phyloP scores from a whole-genome alignment of 2,113 vertebrate species.

The Antechinus stuartii region DNA sequence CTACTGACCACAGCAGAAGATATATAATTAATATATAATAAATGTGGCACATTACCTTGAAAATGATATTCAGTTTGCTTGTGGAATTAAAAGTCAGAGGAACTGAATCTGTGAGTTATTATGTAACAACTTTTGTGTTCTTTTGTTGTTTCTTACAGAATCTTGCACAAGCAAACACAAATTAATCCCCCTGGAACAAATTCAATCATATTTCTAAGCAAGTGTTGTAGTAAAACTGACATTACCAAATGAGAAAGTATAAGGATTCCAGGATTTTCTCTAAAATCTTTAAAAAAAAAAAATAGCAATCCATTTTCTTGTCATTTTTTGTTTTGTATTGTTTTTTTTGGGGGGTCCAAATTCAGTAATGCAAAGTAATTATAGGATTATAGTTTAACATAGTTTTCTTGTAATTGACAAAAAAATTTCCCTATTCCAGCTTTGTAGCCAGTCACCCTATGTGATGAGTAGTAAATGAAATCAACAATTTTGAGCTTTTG shows the following conservation, averaged over 20 bases:
- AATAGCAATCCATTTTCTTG: neutral
- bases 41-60: neutral
- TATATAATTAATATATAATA: neutral
- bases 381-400: neutral
- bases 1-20: neutral
- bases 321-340: neutral
- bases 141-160: neutral
- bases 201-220: neutral
- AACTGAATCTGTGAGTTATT: neutral
- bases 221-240: neutral
- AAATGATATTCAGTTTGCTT: neutral
- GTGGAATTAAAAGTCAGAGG: neutral
- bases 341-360: neutral
- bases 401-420: neutral
- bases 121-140: neutral
- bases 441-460: neutral
- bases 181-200: neutral
- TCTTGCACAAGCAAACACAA: neutral
- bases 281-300: neutral
- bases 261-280: neutral
- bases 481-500: neutral
- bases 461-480: neutral
- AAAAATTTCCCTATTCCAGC: neutral
- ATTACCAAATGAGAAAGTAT: neutral
- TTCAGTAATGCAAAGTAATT: neutral